These are phyloP conservation scores for Heteronetta atricapilla DNA, from an alignment of 2,113 vertebrate species.

Conservation along the genomic window DNA sequence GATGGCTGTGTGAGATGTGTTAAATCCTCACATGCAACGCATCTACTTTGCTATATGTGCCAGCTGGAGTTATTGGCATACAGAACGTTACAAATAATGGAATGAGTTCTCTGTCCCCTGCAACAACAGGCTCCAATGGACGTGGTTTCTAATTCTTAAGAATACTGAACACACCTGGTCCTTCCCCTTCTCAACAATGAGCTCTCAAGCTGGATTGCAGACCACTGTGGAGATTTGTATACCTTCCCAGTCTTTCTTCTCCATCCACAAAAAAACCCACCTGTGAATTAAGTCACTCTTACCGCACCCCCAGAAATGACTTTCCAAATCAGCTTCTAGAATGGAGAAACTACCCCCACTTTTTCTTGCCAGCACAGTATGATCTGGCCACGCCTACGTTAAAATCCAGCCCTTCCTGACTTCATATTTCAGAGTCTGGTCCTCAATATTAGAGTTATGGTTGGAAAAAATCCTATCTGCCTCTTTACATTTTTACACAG, in stretches of 20 bases:
- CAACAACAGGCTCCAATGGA: conserved; percentile 73
- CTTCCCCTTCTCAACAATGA: conserved; percentile 49
- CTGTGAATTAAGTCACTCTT: conserved; percentile 63
- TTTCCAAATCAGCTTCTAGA: conserved; percentile 65
- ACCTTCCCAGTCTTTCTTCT: conserved; percentile 60
- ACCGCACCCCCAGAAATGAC: conserved; percentile 18
- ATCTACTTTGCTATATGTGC: conserved; percentile 24
- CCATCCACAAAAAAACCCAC: conserved; percentile 41
- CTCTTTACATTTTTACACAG: conserved; percentile 55
- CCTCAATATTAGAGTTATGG: neutral
- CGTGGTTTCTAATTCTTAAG: conserved; percentile 73
- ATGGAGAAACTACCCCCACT: conserved; percentile 50
- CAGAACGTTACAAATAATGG: conserved; percentile 68
- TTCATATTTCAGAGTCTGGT: conserved; percentile 64
- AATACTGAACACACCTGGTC: conserved; percentile 69
- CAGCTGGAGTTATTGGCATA: conserved; percentile 55
- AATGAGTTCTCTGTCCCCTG: conserved; percentile 72
- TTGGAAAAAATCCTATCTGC: conserved; percentile 38
- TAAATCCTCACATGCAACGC: conserved; percentile 56
- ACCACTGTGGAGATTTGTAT: conserved; percentile 67
- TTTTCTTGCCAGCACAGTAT: conserved; percentile 14
- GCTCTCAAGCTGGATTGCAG: conserved; percentile 66
- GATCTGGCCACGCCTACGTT: conserved; percentile 23
- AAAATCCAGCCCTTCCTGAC: conserved; percentile 63
- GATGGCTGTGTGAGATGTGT: conserved; percentile 62